Base-by-base conservation (phyloP, 2,113 vertebrate genomes). In the Boulengeromyrus knoepffleri region DNA sequence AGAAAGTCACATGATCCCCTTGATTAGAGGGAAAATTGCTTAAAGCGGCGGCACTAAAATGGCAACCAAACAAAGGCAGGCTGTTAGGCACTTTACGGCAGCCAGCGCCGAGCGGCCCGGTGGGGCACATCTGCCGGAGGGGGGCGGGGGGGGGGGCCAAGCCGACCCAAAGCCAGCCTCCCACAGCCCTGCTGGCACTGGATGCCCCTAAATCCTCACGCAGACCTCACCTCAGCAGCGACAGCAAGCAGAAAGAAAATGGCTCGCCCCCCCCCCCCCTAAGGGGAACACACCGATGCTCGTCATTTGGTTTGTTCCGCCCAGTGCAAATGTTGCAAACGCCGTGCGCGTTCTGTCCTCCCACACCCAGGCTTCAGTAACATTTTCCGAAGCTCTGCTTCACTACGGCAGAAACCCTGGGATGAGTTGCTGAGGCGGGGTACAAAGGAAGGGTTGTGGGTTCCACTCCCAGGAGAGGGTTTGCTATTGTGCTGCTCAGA, bases 21-120 rank as follows among this genome's bases (percentile, higher is more conserved):
- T 96, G 95, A 96, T 96, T 95, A 95, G 94, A 96, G 94, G 85
- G 94, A 95, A 95, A 96, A 95, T 95, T 94, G 96, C 95, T 95
- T 94, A 95, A 96, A 95, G 95, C 95, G 93, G 94, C 94, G n/a
- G 95, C 92, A 92, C 93, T 95, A 95, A 96, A 95, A 96, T 93
- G 95, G 95, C 95, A 95, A 95, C 94, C 94, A 94, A 95, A 95
- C 94, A 95, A 95, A 93, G 94, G 92, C 94, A 92, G 93, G 93
- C 94, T 95, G 95, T 95, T 95, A 93, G 91, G 47, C 49, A 31
- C 45, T 50, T 70, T 39, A 21, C n/a, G n/a, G 12, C n/a, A 45
- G 85, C 89, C 58, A 24, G 46, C 6, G 39, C 77, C 2, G 9
- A 70, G 31, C 3, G 49, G 2, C 53, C 47, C 24, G 10, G 85